phyloP scores from a whole-genome alignment of 2,888 invertebrate genomes.

The Lepidochitona cinerea region DNA sequence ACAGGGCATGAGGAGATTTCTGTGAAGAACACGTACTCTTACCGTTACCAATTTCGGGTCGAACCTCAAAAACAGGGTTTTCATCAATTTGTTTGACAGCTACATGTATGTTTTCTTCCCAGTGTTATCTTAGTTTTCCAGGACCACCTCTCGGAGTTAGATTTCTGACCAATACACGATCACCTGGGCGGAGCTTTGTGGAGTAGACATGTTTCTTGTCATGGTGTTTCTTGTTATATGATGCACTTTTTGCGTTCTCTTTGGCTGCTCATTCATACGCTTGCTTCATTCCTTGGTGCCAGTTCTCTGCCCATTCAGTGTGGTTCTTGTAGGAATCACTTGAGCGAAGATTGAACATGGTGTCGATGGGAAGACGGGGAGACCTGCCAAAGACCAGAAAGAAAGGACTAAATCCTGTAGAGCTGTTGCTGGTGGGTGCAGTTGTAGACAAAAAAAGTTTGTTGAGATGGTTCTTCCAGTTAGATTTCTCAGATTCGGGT shows the following conservation, averaged over 20 bases:
- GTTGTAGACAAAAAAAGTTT: no score
- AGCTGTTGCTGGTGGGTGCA: not conserved
- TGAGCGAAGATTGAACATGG: not conserved
- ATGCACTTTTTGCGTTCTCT: not conserved
- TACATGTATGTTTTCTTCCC: slow-evolving; percentile 12
- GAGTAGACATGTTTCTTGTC: slow-evolving; percentile 1
- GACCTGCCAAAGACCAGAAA: not conserved
- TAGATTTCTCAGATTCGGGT: not conserved
- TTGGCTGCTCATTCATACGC: slow-evolving; percentile 7
- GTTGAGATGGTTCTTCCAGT: not conserved
- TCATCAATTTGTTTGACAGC: slow-evolving; percentile 6
- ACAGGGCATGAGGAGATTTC: slow-evolving; percentile 12
- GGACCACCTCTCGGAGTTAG: slow-evolving; percentile 5
- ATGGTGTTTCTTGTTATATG: slow-evolving; percentile 6
- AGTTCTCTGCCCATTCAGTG: not conserved
- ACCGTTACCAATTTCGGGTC: slow-evolving; percentile 6
- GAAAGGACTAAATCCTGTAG: not conserved
- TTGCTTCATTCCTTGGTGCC: not conserved
- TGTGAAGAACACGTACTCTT: slow-evolving; percentile 1
- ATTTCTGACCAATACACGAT: slow-evolving; percentile 2
- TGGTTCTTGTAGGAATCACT: not conserved
- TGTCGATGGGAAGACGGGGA: not conserved
- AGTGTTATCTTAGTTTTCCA: slow-evolving; percentile 10
- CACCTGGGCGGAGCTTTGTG: slow-evolving; percentile 5
- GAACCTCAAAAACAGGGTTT: slow-evolving; percentile 18